Evolutionary conservation across 2,888 invertebrate genomes (phyloP), one percentile per base, ranked within the genome.

Genomic region (Drosophila borborema): DNA sequence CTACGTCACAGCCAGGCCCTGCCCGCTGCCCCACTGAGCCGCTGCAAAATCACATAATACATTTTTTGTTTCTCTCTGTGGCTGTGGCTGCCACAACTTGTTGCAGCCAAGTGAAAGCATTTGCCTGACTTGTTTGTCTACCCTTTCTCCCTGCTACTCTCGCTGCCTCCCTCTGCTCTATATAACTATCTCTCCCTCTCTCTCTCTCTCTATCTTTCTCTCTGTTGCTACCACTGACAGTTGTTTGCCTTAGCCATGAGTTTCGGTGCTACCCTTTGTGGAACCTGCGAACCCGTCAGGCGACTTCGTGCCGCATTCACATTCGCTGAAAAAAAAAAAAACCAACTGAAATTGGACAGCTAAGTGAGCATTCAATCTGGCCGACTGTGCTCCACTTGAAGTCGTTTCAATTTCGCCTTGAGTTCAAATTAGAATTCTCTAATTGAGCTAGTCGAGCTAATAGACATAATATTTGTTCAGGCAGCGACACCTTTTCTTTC

Each of bases 61-160:
- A 9, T 23, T 20, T 3, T 14, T 38, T 14, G 5, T 14, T 14
- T 38, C 2, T 16, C 7, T 16, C 38, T 16, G 3, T 40, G 8
- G 16, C 56, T 53, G 67, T 38, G 62, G 64, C 51, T 51, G 70
- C 54, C 51, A 10, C 71, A 63, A 71, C 55, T 68, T 74, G 81
- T 62, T 77, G 76, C 70, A 59, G 64, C 58, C 86, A 80, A 90
- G 86, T 90, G 86, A 86, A 86, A 90, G 87, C 90, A 80, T 86
- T 87, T 77, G 69, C 59, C 76, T 63, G 53, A 64, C 64, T 68
- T 8, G 49, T 51, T 56, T 43, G 41, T 49, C 20, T 10, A 41
- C 43, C 43, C 31, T 40, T 46, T 18, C 38, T 23, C 38, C 41
- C 40, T 20, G 14, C 40, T 7, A 16, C 31, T 34, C 10, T n/a